phyloP scores from a whole-genome alignment of 2,113 vertebrate species.

The Sceloporus undulatus region DNA sequence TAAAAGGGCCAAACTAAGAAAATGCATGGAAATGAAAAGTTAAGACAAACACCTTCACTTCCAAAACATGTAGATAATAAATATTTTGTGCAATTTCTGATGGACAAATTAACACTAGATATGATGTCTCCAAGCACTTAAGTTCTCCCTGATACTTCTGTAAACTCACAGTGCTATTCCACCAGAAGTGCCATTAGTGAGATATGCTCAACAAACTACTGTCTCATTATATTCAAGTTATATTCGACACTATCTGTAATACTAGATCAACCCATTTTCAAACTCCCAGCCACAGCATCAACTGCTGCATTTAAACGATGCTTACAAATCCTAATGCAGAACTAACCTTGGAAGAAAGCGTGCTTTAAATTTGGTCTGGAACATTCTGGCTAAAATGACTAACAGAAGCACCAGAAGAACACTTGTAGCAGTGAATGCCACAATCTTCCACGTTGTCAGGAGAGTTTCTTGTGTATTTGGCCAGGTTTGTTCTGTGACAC shows the following conservation, averaged over 20 bases:
- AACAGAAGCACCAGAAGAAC: conserved; percentile 86
- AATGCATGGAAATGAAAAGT: not conserved
- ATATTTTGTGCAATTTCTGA: not conserved
- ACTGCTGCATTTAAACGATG: not conserved
- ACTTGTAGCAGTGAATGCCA: conserved; percentile 88
- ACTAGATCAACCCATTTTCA: not conserved
- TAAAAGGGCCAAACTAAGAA: no score
- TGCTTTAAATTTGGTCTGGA: conserved; percentile 89
- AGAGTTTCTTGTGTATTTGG: conserved; percentile 84
- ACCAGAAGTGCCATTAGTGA: not conserved
- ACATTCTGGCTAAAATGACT: conserved; percentile 86
- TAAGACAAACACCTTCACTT: not conserved
- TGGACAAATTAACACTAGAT: not conserved
- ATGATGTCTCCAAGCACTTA: not conserved
- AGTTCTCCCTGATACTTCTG: not conserved
- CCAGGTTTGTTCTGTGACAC: conserved; percentile 82
- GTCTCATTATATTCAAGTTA: not conserved
- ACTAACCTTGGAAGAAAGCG: conserved; percentile 84
- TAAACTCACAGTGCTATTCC: not conserved
- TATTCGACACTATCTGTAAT: not conserved
- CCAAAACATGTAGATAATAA: not conserved
- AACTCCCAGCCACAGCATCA: not conserved
- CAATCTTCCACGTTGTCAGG: conserved; percentile 89
- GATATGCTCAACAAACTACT: not conserved
- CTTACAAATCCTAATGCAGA: not conserved